A percentile compares a stretch with the other conserved stretches of the same genome.
Conservation (phyloP, 2,797 vertebrate species). For the Falco columbarius region DNA sequence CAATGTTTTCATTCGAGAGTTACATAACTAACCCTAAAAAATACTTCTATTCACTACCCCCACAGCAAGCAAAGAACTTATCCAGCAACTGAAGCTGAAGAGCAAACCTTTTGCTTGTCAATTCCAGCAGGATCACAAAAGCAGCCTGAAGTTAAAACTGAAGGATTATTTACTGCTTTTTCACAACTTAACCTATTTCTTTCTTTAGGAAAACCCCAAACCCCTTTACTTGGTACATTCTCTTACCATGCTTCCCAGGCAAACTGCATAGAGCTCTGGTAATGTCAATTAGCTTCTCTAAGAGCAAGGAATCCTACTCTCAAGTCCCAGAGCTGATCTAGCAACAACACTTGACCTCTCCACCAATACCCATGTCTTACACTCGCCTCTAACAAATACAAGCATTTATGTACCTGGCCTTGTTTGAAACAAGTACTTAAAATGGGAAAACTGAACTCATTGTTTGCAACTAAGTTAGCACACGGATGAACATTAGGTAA, state of each 20-base stretch:
- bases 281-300: neutral
- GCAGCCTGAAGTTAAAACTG: neutral
- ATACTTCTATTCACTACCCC: neutral
- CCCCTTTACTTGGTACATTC: neutral
- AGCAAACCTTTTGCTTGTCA: fast-evolving
- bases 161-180: neutral
- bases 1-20: neutral
- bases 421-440: neutral
- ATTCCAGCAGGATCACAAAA: neutral
- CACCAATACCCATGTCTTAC: neutral
- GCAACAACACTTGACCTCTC: neutral
- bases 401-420: neutral
- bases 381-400: neutral
- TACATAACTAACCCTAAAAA: neutral
- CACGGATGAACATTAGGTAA: neutral
- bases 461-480: neutral
- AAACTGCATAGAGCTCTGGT: fast-evolving
- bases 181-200: neutral
- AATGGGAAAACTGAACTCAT: neutral
- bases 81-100: neutral
- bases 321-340: neutral
- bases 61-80: neutral
- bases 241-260: neutral
- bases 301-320: neutral
- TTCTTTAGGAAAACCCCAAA: neutral